Conservation (phyloP, 2,888 invertebrate genomes). For the Polydrusus pterygomalis region DNA sequence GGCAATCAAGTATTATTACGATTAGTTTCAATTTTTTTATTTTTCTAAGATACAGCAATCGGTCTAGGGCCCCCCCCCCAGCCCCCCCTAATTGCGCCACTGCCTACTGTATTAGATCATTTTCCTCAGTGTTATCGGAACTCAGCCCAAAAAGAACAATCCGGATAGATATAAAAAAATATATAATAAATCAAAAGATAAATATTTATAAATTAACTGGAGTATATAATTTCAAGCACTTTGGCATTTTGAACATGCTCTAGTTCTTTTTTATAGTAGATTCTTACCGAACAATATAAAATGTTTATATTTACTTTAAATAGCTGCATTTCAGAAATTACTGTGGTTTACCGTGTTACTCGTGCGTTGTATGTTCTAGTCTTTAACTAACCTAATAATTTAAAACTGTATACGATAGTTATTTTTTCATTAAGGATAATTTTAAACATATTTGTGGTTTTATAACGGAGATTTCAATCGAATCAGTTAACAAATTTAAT, state of each 20-base stretch:
- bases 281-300: conserved; percentile 17
- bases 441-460: background rate
- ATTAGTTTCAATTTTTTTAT: too few species aligned
- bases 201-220: background rate
- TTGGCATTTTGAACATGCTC: conserved; percentile 24
- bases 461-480: background rate
- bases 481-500: too few species aligned
- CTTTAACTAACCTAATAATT: conserved; percentile 32
- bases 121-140: too few species aligned
- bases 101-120: too few species aligned
- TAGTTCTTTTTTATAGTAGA: conserved; percentile 30
- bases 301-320: conserved; percentile 33
- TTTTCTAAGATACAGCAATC: too few species aligned
- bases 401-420: background rate
- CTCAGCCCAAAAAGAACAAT: too few species aligned
- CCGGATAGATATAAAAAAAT: too few species aligned
- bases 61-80: too few species aligned
- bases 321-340: conserved; percentile 30
- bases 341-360: conserved; percentile 42
- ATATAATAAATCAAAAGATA: background rate
- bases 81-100: too few species aligned
- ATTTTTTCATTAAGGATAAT: background rate
- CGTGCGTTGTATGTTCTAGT: conserved; percentile 36
- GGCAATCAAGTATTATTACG: too few species aligned
- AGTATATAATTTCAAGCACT: background rate